These are phyloP conservation scores for Temnothorax longispinosus DNA, from an alignment of 1,140 invertebrate species.

Conservation along the genomic window DNA sequence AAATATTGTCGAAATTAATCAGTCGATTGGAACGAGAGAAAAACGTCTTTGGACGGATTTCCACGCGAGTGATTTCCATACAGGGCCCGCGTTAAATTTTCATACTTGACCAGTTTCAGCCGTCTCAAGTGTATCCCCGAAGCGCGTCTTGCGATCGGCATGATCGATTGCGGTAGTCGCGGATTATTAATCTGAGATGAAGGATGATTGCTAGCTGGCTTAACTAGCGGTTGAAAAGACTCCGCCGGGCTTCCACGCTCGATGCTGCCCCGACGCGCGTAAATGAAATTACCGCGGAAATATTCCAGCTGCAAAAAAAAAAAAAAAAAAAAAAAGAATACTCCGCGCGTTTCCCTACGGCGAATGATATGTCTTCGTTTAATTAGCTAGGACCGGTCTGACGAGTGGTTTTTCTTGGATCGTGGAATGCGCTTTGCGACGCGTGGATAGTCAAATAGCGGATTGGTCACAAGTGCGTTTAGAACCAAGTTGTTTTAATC, in stretches of 20 bases:
- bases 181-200: slow-evolving; percentile 58
- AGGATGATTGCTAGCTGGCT: slow-evolving; percentile 23
- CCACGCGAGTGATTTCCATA: slow-evolving; percentile 21
- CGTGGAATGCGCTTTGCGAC: slow-evolving; percentile 26
- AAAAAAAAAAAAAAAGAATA: slow-evolving; percentile 1
- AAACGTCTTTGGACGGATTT: slow-evolving; percentile 26
- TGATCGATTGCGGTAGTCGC: slow-evolving; percentile 43
- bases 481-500: background rate
- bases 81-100: slow-evolving; percentile 35
- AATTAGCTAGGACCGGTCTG: slow-evolving; percentile 43
- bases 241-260: background rate
- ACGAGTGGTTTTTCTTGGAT: slow-evolving; percentile 2
- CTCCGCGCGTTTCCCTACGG: background rate
- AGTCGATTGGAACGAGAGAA: slow-evolving; percentile 11
- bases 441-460: background rate
- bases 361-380: slow-evolving; percentile 45
- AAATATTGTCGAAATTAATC: slow-evolving; percentile 56
- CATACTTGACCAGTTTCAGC: slow-evolving; percentile 37
- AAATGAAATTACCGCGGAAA: slow-evolving; percentile 52
- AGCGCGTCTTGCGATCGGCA: background rate
- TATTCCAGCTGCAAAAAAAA: background rate
- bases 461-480: background rate
- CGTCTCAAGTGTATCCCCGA: slow-evolving; percentile 18
- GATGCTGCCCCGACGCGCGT: background rate
- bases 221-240: slow-evolving; percentile 29